Base-by-base conservation (phyloP, 2,113 vertebrate species). In the Sisor rabdophorus region DNA sequence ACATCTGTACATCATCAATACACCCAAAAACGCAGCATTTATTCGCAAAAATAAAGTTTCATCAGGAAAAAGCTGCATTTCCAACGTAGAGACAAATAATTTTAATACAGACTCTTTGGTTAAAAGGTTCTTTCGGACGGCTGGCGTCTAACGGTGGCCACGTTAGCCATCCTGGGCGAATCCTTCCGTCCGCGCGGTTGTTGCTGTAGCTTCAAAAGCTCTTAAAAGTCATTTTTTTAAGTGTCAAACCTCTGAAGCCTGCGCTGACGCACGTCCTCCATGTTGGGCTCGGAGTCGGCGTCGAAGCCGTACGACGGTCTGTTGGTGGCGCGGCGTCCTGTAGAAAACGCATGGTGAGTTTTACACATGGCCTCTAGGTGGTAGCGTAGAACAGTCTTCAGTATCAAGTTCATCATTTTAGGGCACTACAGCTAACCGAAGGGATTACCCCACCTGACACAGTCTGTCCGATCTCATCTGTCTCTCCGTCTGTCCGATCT, bases 191-290 rank as follows among this genome's bases (percentile, higher is more conserved):
- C 53, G 52, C 36, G 32, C 1, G 36, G 40, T 28, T 20, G 4
- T 55, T 68, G 54, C 28, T 56, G 15, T n/a, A 20, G 36, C 3
- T 9, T 63, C 36, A 40, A 44, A 22, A 22, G 4, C 22, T 67
- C 48, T 47, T 15, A 63, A 40, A 40, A 17, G 5, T 11, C 1
- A 69, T 17, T n/a, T 44, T 9, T 11, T 88, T 79, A 89, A 55
- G 69, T 80, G 78, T 88, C 85, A 65, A 90, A 90, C 63, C 84
- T 85, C 79, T 82, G 86, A 58, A 91, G 84, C 52, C 90, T 87
- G 54, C 82, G 82, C 63, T 26, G 65, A 32, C 91, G 79, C 52
- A 90, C 12, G 11, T 91, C 89, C 36, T 91, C 89, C 0, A 67
- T 69, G 0, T 2, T 79, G 4, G 22, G 55, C 11, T 88, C 83